phyloP scores from a whole-genome alignment of 1,140 invertebrate genomes.

The Archegozetes longisetosus region DNA sequence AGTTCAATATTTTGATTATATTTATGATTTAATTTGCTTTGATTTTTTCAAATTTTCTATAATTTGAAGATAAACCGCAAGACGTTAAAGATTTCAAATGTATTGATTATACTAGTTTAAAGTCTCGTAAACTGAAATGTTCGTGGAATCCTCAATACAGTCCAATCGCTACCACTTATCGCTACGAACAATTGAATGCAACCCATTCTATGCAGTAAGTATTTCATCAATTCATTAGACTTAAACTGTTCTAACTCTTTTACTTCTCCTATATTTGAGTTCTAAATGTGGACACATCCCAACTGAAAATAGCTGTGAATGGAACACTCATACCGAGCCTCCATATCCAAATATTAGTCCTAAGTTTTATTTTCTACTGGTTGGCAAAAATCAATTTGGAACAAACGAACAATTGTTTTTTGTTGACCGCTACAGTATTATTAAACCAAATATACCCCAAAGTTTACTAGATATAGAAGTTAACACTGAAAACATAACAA shows the following conservation, averaged over 20 bases:
- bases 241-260: too few relatives aligned
- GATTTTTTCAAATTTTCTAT: not conserved
- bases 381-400: not conserved
- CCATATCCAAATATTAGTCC: not conserved
- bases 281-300: not conserved
- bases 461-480: not conserved
- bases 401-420: not conserved
- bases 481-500: not conserved
- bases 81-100: slow-evolving; percentile 39
- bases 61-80: slow-evolving; percentile 8
- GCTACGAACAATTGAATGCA: slow-evolving; percentile 24
- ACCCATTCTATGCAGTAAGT: not conserved
- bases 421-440: slow-evolving; percentile 2
- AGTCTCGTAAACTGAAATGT: slow-evolving; percentile 47
- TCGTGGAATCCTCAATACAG: slow-evolving; percentile 39
- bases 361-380: not conserved
- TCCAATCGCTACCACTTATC: slow-evolving; percentile 37
- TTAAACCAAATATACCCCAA: slow-evolving; percentile 6
- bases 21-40: too few relatives aligned
- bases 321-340: not conserved
- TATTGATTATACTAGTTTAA: slow-evolving; percentile 42
- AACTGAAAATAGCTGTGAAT: not conserved
- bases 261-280: too few relatives aligned
- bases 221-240: not conserved
- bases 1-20: too few relatives aligned